Conservation (phyloP, 2,797 vertebrate genomes). For the Sebastes oblongus region DNA sequence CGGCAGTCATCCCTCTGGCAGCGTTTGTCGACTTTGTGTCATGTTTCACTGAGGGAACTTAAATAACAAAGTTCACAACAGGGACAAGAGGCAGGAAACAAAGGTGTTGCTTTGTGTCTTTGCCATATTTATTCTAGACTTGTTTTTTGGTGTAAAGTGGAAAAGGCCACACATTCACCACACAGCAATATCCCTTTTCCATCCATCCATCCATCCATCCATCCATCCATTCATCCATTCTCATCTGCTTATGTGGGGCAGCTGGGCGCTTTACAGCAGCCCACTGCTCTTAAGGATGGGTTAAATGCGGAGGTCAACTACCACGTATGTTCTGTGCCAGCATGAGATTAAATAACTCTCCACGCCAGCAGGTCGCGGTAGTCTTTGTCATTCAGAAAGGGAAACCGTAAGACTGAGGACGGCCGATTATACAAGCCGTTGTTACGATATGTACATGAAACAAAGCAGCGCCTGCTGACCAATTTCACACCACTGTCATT, state of each 20-base stretch:
- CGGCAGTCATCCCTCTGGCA: neutral
- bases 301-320: no score
- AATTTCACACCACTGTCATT: no score
- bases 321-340: no score
- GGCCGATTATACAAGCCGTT: no score
- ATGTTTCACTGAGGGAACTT: neutral
- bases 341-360: no score
- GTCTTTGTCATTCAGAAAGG: no score
- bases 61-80: conserved; percentile 11
- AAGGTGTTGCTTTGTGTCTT: neutral
- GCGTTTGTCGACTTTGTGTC: neutral
- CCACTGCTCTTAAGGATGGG: no score
- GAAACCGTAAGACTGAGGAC: no score
- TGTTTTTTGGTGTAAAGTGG: neutral
- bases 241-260: neutral
- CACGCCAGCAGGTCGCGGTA: no score
- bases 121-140: neutral
- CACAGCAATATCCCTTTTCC: neutral
- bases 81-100: neutral
- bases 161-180: neutral
- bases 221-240: neutral
- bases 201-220: neutral
- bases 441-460: no score
- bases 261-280: no score
- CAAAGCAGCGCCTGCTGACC: no score